These are phyloP conservation scores for Mus minutoides DNA, from an alignment of 2,797 vertebrate genomes.

Conservation along the genomic window DNA sequence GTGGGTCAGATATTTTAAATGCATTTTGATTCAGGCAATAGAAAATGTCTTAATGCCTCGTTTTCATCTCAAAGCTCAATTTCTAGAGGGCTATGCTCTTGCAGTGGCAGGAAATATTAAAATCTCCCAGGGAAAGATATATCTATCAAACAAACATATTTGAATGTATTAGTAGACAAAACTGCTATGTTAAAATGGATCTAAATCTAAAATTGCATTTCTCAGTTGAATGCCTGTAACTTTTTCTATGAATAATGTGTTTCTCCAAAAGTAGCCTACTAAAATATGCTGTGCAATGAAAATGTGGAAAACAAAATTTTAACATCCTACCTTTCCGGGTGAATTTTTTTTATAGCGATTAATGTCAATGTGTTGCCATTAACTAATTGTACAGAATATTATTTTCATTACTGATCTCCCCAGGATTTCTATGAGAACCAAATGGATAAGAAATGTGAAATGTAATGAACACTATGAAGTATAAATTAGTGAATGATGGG, in stretches of 20 bases:
- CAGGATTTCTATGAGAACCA: neutral
- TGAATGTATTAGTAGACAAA: neutral
- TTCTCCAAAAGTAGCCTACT: neutral
- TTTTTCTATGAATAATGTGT: conserved; percentile 7
- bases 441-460: neutral
- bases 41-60: conserved; percentile 37
- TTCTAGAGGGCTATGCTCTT: conserved; percentile 27
- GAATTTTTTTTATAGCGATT: neutral
- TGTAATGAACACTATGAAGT: neutral
- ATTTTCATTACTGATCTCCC: neutral
- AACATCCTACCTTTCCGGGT: neutral
- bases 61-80: conserved; percentile 44
- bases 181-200: neutral
- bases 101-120: neutral
- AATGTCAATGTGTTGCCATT: neutral
- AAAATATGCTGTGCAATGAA: neutral
- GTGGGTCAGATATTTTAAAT: conserved; percentile 57
- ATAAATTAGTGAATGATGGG: neutral
- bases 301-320: neutral
- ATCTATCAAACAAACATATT: neutral
- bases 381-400: neutral
- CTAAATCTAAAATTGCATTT: neutral
- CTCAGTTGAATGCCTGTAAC: neutral
- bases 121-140: neutral
- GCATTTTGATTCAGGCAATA: conserved; percentile 37